Base-by-base conservation (phyloP, 2,113 vertebrate species). In the Smithornis capensis region DNA sequence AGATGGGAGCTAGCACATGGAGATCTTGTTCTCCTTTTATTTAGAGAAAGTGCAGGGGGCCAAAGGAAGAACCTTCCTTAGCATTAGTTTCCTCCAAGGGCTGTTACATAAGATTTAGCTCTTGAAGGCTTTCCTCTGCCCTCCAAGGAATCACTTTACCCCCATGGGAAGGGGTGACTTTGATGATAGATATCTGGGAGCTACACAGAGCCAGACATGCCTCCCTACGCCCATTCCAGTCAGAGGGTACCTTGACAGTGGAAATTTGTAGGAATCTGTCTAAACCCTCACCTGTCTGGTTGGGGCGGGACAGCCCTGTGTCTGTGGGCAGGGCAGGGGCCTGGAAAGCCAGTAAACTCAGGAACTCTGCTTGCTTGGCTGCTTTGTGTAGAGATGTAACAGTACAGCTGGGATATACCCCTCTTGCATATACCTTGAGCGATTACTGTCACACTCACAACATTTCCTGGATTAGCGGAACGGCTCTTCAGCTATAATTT, bases 171-270 rank as follows among this genome's bases (percentile, higher is more conserved):
- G 35, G 38, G 29, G 1, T 57, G 35, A 12, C 29, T 70, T 93
- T 10, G 16, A 27, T 3, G 0, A 2, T 62, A 49, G 17, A 13
- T 24, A 57, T 3, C 7, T 76, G 63, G 35, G 42, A 87, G 28
- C 19, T 57, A 4, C 12, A 7, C n/a, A 28, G 33, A 64, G 10
- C 14, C 83, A 44, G 7, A 42, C 8, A 4, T 22, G 24, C 9
- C 29, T 63, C 42, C 0, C 0, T 0, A 0, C 38, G 52, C 23
- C 35, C 0, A 0, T 50, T 88, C 16, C 15, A 33, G 50, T 4
- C 29, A 18, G 1, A 7, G 24, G 6, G 21, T 67, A 25, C 12
- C 14, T 75, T 53, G 81, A 27, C 0, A 0, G 49, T 40, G 71
- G 52, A 52, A 92, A 78, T 64, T 35, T 0, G 1, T 35, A 67